phyloP scores from a whole-genome alignment of 2,888 invertebrate genomes.

The Neuroscelio doddi region DNA sequence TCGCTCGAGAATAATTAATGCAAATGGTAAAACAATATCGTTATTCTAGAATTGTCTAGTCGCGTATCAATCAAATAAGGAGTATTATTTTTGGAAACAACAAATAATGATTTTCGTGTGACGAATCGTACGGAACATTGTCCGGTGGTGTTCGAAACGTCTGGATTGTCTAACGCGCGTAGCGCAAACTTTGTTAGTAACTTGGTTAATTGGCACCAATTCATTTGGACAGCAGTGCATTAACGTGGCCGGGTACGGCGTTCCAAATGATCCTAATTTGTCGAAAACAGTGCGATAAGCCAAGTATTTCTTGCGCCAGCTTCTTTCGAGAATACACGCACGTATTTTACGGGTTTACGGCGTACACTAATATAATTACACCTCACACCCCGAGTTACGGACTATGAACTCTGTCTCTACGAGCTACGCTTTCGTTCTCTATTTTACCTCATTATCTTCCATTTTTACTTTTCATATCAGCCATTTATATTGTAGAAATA shows the following conservation, averaged over 20 bases:
- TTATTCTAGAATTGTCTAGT: too few relatives aligned
- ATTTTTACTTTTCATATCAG: neutral
- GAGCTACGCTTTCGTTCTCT: neutral
- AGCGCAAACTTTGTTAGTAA: conserved; percentile 38
- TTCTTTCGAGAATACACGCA: conserved; percentile 2
- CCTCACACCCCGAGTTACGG: neutral
- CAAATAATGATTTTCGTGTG: conserved; percentile 12
- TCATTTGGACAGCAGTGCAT: conserved; percentile 47
- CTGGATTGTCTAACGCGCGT: conserved; percentile 17
- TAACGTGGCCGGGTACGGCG: conserved; percentile 46
- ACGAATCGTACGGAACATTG: conserved; percentile 14
- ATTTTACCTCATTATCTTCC: neutral
- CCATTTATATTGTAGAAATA: neutral
- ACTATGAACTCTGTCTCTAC: neutral
- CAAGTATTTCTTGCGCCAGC: conserved; percentile 49
- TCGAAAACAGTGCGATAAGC: conserved; percentile 59
- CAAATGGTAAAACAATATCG: too few relatives aligned
- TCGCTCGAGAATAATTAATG: too few relatives aligned
- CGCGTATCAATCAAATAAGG: too few relatives aligned
- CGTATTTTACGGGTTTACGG: neutral
- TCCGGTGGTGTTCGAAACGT: conserved; percentile 14
- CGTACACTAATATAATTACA: conserved; percentile 4
- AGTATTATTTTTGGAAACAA: conserved; percentile 5
- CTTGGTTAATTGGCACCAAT: conserved; percentile 43
- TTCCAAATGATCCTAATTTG: conserved; percentile 60